Conservation (phyloP, 2,113 vertebrate species). For the Gadus macrocephalus region DNA sequence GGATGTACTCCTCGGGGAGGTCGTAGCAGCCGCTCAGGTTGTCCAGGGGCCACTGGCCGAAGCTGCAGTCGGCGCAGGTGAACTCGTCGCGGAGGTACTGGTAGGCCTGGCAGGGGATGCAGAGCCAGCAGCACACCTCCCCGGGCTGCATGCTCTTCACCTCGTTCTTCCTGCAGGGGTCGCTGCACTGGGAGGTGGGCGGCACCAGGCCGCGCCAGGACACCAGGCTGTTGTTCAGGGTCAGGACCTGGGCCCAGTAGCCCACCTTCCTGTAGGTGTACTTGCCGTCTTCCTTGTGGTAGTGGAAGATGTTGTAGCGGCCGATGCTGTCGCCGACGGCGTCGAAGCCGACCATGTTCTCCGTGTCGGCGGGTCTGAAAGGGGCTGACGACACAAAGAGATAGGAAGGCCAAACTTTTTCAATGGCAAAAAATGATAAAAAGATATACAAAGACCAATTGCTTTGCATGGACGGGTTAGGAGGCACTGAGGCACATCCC, state of each 20-base stretch:
- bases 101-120: constrained; percentile 92
- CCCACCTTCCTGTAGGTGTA: constrained; percentile 91
- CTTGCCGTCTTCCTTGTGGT: constrained; percentile 76
- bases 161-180: constrained; percentile 94
- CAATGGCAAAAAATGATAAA: no score
- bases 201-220: constrained; percentile 76
- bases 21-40: constrained; percentile 90
- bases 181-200: constrained; percentile 93
- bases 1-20: constrained; percentile 94
- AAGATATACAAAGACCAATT: no score
- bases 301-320: constrained; percentile 97
- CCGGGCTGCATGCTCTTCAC: constrained; percentile 97
- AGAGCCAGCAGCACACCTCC: constrained; percentile 99
- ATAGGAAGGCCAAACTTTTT: no score
- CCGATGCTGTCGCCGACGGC: constrained; percentile 87
- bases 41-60: constrained; percentile 88
- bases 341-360: constrained; percentile 86
- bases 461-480: no score
- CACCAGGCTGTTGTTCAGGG: constrained; percentile 81
- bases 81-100: constrained; percentile 92
- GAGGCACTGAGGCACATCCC: no score
- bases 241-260: constrained; percentile 92
- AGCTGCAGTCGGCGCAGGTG: constrained; percentile 90
- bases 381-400: constrained; percentile 75
- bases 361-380: constrained; percentile 84